Conservation (phyloP, 2,113 vertebrate species). For the Gymnogyps californianus region DNA sequence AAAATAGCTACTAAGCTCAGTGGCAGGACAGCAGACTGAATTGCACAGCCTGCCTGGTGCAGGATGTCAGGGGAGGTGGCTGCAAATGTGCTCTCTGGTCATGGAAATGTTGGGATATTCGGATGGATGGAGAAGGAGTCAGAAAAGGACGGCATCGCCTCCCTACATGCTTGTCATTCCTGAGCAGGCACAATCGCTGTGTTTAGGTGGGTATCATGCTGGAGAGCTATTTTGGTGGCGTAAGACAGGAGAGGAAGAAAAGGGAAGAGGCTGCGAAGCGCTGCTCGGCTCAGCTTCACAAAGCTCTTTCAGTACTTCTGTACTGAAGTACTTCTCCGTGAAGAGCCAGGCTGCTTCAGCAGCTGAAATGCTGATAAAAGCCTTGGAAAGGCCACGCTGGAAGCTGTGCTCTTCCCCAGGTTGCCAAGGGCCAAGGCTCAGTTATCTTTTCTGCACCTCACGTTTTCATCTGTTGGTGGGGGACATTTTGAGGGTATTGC, state of each 20-base stretch:
- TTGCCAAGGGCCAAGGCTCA: background rate
- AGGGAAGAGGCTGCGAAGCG: background rate
- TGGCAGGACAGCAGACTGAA: background rate
- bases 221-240: background rate
- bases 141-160: background rate
- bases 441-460: background rate
- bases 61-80: background rate
- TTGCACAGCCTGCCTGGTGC: background rate
- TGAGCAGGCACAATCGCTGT: accelerated
- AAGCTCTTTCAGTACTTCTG: background rate
- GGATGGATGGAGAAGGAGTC: background rate
- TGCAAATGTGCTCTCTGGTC: background rate
- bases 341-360: background rate
- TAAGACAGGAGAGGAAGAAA: background rate
- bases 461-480: background rate
- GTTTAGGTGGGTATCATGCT: background rate
- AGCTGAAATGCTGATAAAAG: background rate
- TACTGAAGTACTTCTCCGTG: background rate
- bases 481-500: background rate
- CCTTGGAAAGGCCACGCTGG: background rate
- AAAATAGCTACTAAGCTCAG: background rate
- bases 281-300: background rate
- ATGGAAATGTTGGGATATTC: background rate
- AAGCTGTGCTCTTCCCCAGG: background rate
- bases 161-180: background rate